Evolutionary conservation across 2,888 invertebrate species (phyloP).

Genomic region (Colletes collaris): DNA sequence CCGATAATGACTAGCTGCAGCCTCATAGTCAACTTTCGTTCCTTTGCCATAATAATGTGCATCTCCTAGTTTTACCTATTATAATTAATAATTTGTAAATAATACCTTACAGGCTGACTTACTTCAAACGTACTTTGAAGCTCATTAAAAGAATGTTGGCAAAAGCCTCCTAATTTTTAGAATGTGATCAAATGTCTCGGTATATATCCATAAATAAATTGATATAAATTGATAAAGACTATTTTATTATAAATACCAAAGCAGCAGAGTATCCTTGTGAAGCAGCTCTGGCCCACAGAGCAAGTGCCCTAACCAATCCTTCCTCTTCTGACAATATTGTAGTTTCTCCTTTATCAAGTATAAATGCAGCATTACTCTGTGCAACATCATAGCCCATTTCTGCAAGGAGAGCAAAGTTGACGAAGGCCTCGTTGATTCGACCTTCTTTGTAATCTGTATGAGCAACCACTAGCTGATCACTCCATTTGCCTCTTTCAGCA

Average conservation of each 20-base stretch:
- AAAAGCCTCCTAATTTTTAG: no score
- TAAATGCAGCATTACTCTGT: constrained; percentile 97
- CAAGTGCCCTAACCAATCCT: constrained; percentile 92
- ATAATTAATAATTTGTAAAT: constrained; percentile 1
- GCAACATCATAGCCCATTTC: constrained; percentile 99
- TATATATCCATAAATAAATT: no score
- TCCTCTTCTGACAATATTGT: constrained; percentile 84
- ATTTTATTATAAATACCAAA: constrained; percentile 83
- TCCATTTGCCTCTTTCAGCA: constrained; percentile 97
- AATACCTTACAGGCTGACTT: no score
- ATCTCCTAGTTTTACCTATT: constrained; percentile 96
- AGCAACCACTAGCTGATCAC: constrained; percentile 94
- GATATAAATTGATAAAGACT: no score
- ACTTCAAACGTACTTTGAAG: no score
- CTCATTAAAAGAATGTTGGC: background rate
- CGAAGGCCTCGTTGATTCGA: constrained; percentile 90
- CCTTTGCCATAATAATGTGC: constrained; percentile 99
- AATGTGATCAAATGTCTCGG: no score
- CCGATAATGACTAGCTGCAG: constrained; percentile 95
- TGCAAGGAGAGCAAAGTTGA: constrained; percentile 95
- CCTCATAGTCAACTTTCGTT: constrained; percentile 95
- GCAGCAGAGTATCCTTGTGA: constrained; percentile 95
- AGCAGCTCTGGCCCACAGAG: constrained; percentile 97
- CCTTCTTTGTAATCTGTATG: constrained; percentile 94
- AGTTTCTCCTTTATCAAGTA: constrained; percentile 90